A percentile compares a stretch with the other conserved stretches of the same genome.
Evolutionary conservation across 2,113 vertebrate genomes (phyloP).

Genomic region (Myrmecophaga tridactyla): DNA sequence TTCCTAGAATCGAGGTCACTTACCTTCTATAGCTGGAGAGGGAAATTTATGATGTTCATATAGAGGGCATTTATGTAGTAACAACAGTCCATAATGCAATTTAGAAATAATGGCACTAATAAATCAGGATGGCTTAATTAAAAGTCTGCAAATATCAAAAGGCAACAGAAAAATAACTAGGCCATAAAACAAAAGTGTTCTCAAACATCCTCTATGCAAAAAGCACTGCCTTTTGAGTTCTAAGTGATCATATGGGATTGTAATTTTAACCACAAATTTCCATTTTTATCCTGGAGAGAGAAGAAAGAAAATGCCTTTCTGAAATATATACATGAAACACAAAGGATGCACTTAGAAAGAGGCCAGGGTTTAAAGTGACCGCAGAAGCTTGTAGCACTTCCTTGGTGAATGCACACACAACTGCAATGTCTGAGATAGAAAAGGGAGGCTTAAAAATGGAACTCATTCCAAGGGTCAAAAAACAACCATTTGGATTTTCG

Average conservation of each 20-base stretch:
- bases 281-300: not conserved
- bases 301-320: conserved; percentile 3
- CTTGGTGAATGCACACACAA: not conserved
- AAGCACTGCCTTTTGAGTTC: not conserved
- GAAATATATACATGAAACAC: not conserved
- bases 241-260: not conserved
- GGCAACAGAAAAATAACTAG: not conserved
- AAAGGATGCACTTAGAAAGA: not conserved
- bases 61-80: not conserved
- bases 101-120: conserved; percentile 22
- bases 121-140: conserved; percentile 11
- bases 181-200: not conserved
- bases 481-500: not conserved
- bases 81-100: not conserved
- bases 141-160: conserved; percentile 26
- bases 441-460: not conserved
- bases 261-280: conserved; percentile 13
- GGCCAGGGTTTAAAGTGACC: not conserved
- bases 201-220: not conserved
- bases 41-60: not conserved
- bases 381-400: not conserved
- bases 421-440: not conserved
- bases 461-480: not conserved
- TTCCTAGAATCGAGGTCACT: not conserved
- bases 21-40: not conserved